phyloP scores from a whole-genome alignment of 2,888 invertebrate species.

The Epinotia bilunana region DNA sequence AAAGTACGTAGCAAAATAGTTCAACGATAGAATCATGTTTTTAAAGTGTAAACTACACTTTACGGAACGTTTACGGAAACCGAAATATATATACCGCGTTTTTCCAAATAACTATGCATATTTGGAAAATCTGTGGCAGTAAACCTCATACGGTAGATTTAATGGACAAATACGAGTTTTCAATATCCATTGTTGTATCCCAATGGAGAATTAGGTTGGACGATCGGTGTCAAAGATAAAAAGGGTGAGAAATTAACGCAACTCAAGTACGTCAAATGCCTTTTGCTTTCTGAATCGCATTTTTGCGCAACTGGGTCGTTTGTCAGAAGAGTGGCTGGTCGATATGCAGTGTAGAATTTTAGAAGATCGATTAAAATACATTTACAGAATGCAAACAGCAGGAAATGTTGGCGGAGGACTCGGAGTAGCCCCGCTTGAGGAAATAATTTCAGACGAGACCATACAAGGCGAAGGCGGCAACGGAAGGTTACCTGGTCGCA shows the following conservation, averaged over 20 bases:
- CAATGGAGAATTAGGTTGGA: constrained; percentile 13
- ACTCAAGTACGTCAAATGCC: constrained; percentile 5
- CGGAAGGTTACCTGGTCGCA: constrained; percentile 5
- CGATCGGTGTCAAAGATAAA: not conserved
- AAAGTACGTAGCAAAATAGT: no score
- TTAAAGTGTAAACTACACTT: no score
- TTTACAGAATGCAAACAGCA: not conserved
- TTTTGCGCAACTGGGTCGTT: constrained; percentile 4
- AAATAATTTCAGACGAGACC: not conserved
- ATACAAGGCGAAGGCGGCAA: constrained; percentile 10
- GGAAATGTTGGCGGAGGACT: not conserved
- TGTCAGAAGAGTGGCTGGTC: constrained; percentile 12
- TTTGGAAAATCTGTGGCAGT: not conserved
- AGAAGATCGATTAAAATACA: not conserved
- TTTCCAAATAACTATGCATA: no score
- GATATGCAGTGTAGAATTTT: constrained; percentile 16
- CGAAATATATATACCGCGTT: not conserved
- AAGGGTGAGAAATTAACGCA: not conserved
- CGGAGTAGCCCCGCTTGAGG: constrained; percentile 2
- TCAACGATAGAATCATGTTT: no score
- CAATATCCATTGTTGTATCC: constrained; percentile 21
- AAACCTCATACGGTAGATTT: constrained; percentile 4
- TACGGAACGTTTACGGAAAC: no score
- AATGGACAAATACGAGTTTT: not conserved
- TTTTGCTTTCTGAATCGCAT: constrained; percentile 15